phyloP scores from a whole-genome alignment of 2,888 invertebrate species.

The Phoronis australis region DNA sequence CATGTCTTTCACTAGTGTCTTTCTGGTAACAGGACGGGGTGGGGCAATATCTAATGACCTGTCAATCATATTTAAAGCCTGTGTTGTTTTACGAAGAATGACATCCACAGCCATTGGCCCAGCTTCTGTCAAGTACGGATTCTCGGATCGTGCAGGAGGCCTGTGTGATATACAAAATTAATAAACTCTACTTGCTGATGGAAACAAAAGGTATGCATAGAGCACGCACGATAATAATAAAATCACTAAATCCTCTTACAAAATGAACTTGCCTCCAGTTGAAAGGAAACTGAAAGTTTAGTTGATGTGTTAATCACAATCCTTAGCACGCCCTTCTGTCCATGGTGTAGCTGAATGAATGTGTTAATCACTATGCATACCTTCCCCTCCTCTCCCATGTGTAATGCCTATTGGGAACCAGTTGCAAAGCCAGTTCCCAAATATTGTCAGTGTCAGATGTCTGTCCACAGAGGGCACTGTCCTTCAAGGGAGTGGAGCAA shows the following conservation, averaged over 20 bases:
- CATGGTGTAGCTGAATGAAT: no score
- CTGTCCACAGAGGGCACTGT: no score
- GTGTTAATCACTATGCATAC: no score
- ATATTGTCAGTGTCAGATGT: no score
- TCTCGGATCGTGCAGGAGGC: constrained; percentile 28
- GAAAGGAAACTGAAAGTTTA: not conserved
- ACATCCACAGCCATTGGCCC: constrained; percentile 35
- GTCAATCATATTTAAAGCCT: constrained; percentile 23
- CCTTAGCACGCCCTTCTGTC: no score
- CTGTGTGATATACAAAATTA: constrained; percentile 11
- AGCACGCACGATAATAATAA: not conserved
- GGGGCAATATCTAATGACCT: constrained; percentile 13
- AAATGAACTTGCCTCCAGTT: not conserved
- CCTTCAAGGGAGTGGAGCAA: no score
- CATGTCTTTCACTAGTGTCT: constrained; percentile 27
- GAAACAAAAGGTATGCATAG: not conserved
- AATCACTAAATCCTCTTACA: not conserved
- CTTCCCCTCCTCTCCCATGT: constrained; percentile 42
- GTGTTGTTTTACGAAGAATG: constrained; percentile 20
- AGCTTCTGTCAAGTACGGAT: constrained; percentile 39
- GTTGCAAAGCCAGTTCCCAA: constrained; percentile 34
- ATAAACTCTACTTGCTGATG: not conserved
- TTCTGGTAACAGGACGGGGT: constrained; percentile 17
- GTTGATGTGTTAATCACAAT: no score
- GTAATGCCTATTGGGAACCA: constrained; percentile 25